Evolutionary conservation across 2,888 invertebrate species (phyloP), one percentile per base, ranked within the genome.

Genomic region (Andricus curvator): DNA sequence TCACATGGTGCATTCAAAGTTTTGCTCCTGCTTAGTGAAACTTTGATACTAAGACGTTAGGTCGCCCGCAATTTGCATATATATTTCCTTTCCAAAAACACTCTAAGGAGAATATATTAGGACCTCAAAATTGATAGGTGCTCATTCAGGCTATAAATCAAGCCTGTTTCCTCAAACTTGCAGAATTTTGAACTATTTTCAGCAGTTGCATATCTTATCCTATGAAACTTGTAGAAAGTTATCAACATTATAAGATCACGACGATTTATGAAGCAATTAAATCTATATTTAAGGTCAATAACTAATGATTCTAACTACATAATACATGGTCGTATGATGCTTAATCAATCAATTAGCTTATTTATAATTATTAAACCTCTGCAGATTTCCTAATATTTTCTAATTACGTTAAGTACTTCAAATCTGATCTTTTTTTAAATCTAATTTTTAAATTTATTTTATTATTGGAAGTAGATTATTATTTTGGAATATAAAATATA

Each of bases 111-210:
- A 41, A 48, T 68, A 68, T 48, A 68, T 68, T 68, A 29, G 25
- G 48, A 48, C n/a, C 25, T 68, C 25, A 68, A 68, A 48, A 68
- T 68, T 68, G 44, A 48, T 68, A 37, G 41, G 11, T 13, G 48
- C 22, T 48, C 22, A 68, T 48, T 22, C 6, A 9, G 37, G 11
- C 13, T 25, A 68, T 68, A 68, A 48, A 68, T 68, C 48, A 68
- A 44, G 15, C 2, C 22, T 68, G 25, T 44, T 48, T 44, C 25
- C 44, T 25, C 25, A 48, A 13, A 4, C 41, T 68, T 44, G 68
- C 15, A 41, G 29, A 29, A 64, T 33, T 1, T 17, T 4, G 0
- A 44, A 48, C 44, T 68, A 68, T 20, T 15, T 44, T 48, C 68
- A 51, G 8, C 6, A 51, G 51, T 5, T 1, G 6, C 51, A 8